These are phyloP conservation scores for Scortum barcoo DNA, from an alignment of 2,113 vertebrate species.

Conservation along the genomic window DNA sequence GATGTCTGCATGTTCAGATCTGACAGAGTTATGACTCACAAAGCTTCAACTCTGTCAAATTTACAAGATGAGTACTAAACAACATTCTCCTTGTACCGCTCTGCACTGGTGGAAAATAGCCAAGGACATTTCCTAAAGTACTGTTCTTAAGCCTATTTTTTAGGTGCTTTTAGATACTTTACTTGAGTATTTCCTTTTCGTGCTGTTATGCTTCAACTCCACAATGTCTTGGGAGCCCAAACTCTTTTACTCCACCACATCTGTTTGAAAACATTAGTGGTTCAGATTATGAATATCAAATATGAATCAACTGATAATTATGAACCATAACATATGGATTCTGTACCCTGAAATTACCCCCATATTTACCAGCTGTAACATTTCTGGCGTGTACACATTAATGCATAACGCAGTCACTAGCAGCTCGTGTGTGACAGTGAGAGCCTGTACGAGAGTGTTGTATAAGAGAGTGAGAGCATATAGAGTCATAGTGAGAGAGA, in stretches of 20 bases:
- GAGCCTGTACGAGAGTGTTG: not conserved
- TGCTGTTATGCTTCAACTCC: not conserved
- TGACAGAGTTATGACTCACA: too few relatives aligned
- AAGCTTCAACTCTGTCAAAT: not conserved
- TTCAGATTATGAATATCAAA: not conserved
- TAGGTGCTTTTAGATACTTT: not conserved
- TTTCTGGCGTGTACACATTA: too few relatives aligned
- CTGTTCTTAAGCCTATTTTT: not conserved
- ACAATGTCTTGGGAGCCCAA: too few relatives aligned
- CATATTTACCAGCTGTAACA: not conserved
- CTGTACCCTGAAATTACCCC: not conserved
- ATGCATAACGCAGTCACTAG: too few relatives aligned
- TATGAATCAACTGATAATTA: not conserved
- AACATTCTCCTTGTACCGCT: not conserved
- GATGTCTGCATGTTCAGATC: not conserved
- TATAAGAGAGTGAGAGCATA: conserved; percentile 4
- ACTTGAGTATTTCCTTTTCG: not conserved
- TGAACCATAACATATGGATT: not conserved
- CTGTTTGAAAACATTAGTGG: not conserved
- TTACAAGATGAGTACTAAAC: too few relatives aligned
- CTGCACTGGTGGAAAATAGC: not conserved
- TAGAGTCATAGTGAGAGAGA: not conserved
- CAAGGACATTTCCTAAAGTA: too few relatives aligned
- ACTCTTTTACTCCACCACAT: too few relatives aligned
- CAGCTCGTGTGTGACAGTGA: conserved; percentile 6